These are phyloP conservation scores for Thymelicus acteon DNA, from an alignment of 2,888 invertebrate species.

Conservation along the genomic window DNA sequence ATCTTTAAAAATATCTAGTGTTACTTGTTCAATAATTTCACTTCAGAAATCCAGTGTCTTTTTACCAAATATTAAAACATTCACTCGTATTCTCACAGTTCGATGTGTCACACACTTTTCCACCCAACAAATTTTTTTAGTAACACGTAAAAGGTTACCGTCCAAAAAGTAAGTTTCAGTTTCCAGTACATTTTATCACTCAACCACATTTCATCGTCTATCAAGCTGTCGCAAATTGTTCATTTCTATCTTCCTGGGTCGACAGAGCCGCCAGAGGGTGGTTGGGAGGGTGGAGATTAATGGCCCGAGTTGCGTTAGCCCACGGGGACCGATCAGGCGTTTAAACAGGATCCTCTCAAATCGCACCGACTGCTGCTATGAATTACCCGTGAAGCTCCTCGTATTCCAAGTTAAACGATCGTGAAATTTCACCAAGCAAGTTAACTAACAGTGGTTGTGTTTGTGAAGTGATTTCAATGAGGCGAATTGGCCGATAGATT, in stretches of 20 bases:
- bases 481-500: slow-evolving; percentile 42
- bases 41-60: too few relatives aligned
- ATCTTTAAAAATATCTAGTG: too few relatives aligned
- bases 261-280: slow-evolving; percentile 46
- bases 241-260: slow-evolving; percentile 37
- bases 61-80: too few relatives aligned
- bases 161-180: background rate
- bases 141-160: background rate
- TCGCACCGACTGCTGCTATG: slow-evolving; percentile 57
- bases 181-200: slow-evolving; percentile 2
- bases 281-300: slow-evolving; percentile 63
- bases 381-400: slow-evolving; percentile 57
- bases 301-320: slow-evolving; percentile 59
- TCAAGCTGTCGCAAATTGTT: slow-evolving; percentile 57
- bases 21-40: too few relatives aligned
- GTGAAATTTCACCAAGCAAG: slow-evolving; percentile 27
- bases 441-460: slow-evolving; percentile 1
- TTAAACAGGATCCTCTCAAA: slow-evolving; percentile 72
- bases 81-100: too few relatives aligned
- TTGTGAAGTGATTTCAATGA: background rate
- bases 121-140: too few relatives aligned
- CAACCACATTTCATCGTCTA: slow-evolving; percentile 53
- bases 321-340: slow-evolving; percentile 68
- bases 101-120: too few relatives aligned
- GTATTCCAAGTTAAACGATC: slow-evolving; percentile 38